Conservation (phyloP, 2,888 invertebrate species). For the Protophormia terraenovae region DNA sequence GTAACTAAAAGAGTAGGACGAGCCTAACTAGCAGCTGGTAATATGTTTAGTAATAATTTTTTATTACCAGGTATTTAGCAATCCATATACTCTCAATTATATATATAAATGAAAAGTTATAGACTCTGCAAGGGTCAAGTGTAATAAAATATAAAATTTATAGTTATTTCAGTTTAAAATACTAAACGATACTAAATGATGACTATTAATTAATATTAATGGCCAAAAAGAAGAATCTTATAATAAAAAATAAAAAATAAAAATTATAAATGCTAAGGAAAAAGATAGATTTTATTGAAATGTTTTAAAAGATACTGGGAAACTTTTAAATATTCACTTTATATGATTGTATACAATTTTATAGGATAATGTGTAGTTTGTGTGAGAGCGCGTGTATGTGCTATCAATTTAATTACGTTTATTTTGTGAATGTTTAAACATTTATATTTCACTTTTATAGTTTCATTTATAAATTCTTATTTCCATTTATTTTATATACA, state of each 20-base stretch:
- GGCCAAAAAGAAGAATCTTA: neutral
- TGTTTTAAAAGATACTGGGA: neutral
- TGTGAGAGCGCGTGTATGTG: neutral
- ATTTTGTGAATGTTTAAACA: slow-evolving; percentile 37
- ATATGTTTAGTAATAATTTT: slow-evolving; percentile 19
- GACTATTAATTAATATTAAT: slow-evolving; percentile 52
- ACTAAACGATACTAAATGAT: slow-evolving; percentile 31
- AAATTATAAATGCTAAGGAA: neutral
- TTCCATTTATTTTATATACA: neutral
- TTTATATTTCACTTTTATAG: slow-evolving; percentile 40
- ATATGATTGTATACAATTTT: neutral
- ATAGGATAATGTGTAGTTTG: neutral
- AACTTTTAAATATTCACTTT: neutral
- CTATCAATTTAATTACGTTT: slow-evolving; percentile 54
- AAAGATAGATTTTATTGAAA: neutral
- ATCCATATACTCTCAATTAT: neutral
- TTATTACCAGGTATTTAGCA: neutral
- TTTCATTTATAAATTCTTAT: slow-evolving; percentile 31
- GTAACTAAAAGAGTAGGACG: neutral
- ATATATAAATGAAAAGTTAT: slow-evolving; percentile 42
- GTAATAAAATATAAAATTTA: slow-evolving; percentile 54
- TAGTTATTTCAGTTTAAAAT: slow-evolving; percentile 49
- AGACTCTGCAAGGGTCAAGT: slow-evolving; percentile 33
- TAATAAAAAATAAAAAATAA: neutral
- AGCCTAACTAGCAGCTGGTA: neutral